Evolutionary conservation across 1,140 invertebrate genomes (phyloP).

Genomic region (Diachasma alloeum): DNA sequence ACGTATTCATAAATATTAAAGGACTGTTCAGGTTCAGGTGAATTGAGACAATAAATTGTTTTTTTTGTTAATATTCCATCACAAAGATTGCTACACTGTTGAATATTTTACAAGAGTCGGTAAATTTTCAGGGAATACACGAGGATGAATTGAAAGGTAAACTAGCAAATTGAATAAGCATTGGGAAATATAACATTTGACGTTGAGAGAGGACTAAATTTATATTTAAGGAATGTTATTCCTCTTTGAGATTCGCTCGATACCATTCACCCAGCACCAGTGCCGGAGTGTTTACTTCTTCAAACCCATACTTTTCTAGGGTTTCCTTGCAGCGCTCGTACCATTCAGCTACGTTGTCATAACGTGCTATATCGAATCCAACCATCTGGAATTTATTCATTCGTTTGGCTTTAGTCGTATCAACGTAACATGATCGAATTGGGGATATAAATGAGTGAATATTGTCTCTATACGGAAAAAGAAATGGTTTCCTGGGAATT

Average conservation of each 20-base stretch:
- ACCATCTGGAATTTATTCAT: constrained; percentile 65
- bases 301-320: constrained; percentile 63
- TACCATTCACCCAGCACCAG: constrained; percentile 37
- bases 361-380: constrained; percentile 73
- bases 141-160: neutral
- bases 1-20: neutral
- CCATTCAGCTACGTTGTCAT: constrained; percentile 73
- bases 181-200: neutral
- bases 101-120: neutral
- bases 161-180: neutral
- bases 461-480: too few relatives aligned
- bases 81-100: too few relatives aligned
- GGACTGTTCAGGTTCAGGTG: neutral
- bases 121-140: neutral
- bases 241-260: constrained; percentile 23
- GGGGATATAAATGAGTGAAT: too few relatives aligned
- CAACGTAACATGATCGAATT: neutral
- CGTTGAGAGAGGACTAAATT: neutral
- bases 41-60: neutral
- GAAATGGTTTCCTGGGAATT: too few relatives aligned
- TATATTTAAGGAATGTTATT: neutral
- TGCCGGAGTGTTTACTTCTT: constrained; percentile 59
- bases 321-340: constrained; percentile 67
- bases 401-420: neutral
- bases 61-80: too few relatives aligned